phyloP scores from a whole-genome alignment of 2,113 vertebrate species.

The Microcebus griseorufus region DNA sequence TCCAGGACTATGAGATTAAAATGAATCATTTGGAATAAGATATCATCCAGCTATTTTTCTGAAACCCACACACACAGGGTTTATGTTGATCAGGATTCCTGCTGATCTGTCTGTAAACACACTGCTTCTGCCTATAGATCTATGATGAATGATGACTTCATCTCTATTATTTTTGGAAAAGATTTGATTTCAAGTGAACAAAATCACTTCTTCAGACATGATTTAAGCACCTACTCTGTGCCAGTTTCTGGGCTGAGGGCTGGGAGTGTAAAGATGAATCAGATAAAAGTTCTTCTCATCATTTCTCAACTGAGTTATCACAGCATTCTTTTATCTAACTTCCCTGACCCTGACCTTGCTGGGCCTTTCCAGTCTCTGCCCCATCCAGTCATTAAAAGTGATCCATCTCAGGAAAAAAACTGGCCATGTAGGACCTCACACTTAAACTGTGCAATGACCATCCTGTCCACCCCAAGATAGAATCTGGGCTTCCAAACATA shows the following conservation, averaged over 20 bases:
- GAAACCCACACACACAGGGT: not conserved
- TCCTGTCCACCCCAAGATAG: not conserved
- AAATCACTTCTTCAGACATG: not conserved
- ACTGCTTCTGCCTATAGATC: not conserved
- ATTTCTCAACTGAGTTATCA: not conserved
- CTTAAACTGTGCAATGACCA: not conserved
- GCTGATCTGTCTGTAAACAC: not conserved
- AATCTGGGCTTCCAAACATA: not conserved
- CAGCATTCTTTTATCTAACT: not conserved
- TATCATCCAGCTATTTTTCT: not conserved
- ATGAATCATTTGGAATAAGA: constrained; percentile 28
- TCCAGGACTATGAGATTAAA: constrained; percentile 25
- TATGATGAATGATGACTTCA: not conserved
- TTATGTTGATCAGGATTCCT: not conserved
- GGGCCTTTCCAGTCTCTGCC: not conserved
- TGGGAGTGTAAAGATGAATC: not conserved
- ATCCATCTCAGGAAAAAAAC: not conserved
- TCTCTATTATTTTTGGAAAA: not conserved
- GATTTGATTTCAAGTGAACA: not conserved
- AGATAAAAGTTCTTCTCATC: not conserved
- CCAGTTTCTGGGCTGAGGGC: not conserved
- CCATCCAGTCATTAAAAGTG: not conserved
- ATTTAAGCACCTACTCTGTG: not conserved
- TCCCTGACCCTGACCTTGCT: not conserved
- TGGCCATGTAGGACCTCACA: not conserved